Conservation (phyloP, 2,113 vertebrate species). For the Lepisosteus osseus region DNA sequence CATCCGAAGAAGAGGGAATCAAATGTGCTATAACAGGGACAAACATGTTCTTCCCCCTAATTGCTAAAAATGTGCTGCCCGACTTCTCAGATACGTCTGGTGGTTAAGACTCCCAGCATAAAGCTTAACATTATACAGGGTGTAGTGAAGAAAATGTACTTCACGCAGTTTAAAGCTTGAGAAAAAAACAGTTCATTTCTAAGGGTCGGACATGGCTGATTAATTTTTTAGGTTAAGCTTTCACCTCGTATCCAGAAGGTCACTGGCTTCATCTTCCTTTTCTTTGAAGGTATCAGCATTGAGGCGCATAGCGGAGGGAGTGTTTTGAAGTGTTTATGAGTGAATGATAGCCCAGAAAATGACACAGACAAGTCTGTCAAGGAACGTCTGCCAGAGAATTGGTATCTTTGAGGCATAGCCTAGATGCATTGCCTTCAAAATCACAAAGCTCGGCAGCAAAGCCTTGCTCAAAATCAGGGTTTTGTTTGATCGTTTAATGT, state of each 20-base stretch:
- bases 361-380: slow-evolving; percentile 8
- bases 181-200: neutral
- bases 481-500: neutral
- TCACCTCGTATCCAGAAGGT: neutral
- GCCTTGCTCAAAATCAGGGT: neutral
- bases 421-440: neutral
- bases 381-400: neutral
- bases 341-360: slow-evolving; percentile 8
- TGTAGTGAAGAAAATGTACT: neutral
- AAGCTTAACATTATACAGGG: neutral
- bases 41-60: too few species aligned
- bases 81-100: neutral
- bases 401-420: neutral
- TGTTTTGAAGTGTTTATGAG: neutral
- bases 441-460: neutral
- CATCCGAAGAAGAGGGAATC: neutral
- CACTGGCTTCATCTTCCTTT: neutral
- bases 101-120: neutral
- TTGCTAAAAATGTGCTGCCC: too few species aligned
- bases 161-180: neutral
- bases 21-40: slow-evolving; percentile 8
- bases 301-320: neutral
- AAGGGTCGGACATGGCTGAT: neutral
- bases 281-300: slow-evolving; percentile 8
- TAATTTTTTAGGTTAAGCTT: neutral